Evolutionary conservation across 2,888 invertebrate species (phyloP).

Genomic region (Torymus aiolomorphi): DNA sequence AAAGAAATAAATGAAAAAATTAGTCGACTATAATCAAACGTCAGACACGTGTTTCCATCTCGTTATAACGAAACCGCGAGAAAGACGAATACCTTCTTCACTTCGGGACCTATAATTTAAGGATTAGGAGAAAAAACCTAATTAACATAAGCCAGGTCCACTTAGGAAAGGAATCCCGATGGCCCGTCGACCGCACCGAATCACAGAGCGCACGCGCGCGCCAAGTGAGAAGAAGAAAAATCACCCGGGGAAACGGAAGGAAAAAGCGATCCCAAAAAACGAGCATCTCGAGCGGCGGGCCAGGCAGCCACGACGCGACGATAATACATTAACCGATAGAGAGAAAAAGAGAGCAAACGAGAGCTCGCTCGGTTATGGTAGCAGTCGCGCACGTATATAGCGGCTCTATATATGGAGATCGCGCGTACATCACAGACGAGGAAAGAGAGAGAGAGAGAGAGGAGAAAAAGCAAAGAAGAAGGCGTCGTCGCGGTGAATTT

Average conservation of each 20-base stretch:
- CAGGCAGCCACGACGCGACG: not conserved
- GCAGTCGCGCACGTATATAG: not conserved
- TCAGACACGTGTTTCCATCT: not conserved
- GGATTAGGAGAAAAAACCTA: slow-evolving; percentile 3
- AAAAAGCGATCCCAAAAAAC: slow-evolving; percentile 8
- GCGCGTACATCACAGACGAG: not conserved
- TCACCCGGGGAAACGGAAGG: slow-evolving; percentile 32
- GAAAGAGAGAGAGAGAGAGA: not conserved
- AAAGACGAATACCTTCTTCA: slow-evolving; percentile 25
- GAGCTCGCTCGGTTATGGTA: not conserved
- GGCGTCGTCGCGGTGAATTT: slow-evolving; percentile 53
- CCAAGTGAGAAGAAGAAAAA: slow-evolving; percentile 41
- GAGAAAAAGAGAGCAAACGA: slow-evolving; percentile 3
- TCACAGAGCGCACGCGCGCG: not conserved
- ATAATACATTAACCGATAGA: slow-evolving; percentile 10
- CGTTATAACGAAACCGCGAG: not conserved
- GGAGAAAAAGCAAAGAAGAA: not conserved
- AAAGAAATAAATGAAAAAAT: no score
- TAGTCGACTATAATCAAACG: no score
- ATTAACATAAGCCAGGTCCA: slow-evolving; percentile 34
- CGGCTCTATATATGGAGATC: slow-evolving; percentile 15
- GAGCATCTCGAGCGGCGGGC: not conserved
- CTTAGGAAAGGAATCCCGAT: slow-evolving; percentile 9
- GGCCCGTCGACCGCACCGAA: no score
- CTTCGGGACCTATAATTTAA: slow-evolving; percentile 25